These are phyloP conservation scores for Campoletis sonorensis DNA, from an alignment of 1,140 invertebrate genomes.

Conservation along the genomic window DNA sequence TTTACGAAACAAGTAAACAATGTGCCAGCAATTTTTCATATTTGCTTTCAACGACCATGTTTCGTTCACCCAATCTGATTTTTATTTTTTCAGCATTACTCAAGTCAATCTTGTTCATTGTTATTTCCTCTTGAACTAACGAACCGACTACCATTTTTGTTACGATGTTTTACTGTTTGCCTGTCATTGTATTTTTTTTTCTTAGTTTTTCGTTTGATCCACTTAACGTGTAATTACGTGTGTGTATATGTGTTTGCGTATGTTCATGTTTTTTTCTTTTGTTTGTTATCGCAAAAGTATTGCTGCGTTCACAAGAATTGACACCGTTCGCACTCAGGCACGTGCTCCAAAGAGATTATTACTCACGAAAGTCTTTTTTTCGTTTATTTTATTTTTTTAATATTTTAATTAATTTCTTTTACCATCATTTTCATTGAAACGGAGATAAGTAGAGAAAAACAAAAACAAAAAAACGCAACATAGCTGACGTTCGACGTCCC, in stretches of 20 bases:
- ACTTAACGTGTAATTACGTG: background rate
- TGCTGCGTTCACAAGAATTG: constrained; percentile 72
- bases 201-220: constrained; percentile 33
- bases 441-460: background rate
- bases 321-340: constrained; percentile 57
- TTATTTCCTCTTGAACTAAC: constrained; percentile 56
- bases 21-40: too few species aligned
- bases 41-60: too few species aligned
- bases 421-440: background rate
- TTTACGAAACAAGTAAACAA: too few species aligned
- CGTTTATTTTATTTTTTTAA: constrained; percentile 30
- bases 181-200: constrained; percentile 27
- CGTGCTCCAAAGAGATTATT: constrained; percentile 35
- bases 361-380: constrained; percentile 44
- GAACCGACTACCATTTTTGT: constrained; percentile 70
- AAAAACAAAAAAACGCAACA: constrained; percentile 73
- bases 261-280: constrained; percentile 50
- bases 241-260: constrained; percentile 31
- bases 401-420: background rate
- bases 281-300: constrained; percentile 60
- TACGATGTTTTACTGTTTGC: constrained; percentile 42
- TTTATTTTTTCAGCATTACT: too few species aligned
- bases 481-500: constrained; percentile 66
- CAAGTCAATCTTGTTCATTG: constrained; percentile 49
- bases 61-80: too few species aligned